Percentiles rank a stretch among this genome's conserved stretches.
phyloP scores from a whole-genome alignment of 2,113 vertebrate genomes.

The Nerophis ophidion region DNA sequence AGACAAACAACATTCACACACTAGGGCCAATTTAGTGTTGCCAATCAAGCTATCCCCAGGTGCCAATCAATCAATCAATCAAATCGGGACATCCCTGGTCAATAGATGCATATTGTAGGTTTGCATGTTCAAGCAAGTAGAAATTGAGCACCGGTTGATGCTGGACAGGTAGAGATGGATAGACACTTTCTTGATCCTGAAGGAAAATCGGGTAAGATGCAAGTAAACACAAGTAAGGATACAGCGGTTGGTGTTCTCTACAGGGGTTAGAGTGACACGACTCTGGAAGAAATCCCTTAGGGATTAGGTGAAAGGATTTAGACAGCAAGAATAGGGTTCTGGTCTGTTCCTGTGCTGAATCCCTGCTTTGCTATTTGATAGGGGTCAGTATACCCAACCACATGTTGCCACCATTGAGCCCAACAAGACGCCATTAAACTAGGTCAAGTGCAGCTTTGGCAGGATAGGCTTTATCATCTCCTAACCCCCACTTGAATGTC shows the following conservation, averaged over 20 bases:
- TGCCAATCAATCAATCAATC: no score
- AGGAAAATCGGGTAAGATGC: no score
- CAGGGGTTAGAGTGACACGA: conserved; percentile 39
- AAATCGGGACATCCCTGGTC: no score
- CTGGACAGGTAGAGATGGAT: neutral
- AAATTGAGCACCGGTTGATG: neutral
- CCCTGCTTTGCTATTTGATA: conserved; percentile 47
- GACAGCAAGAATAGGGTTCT: conserved; percentile 38
- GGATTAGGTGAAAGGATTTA: conserved; percentile 61
- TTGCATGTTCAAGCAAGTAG: neutral
- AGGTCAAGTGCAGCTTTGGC: conserved; percentile 67
- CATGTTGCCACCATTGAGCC: conserved; percentile 34
- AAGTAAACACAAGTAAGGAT: neutral
- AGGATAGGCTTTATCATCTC: conserved; percentile 49
- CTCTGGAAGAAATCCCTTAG: conserved; percentile 45
- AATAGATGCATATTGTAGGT: conserved; percentile 9
- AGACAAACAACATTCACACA: no score
- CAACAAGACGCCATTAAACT: conserved; percentile 60
- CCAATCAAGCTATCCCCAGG: no score
- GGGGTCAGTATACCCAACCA: conserved; percentile 58
- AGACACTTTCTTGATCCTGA: no score
- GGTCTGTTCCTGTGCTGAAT: conserved; percentile 43
- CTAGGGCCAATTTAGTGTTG: no score
- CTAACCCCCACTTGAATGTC: conserved; percentile 42
- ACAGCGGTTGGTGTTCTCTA: conserved; percentile 31